A percentile compares a stretch with the other conserved stretches of the same genome.
These are phyloP conservation scores for Guaruba guarouba DNA, from an alignment of 2,113 vertebrate genomes.

Conservation along the genomic window DNA sequence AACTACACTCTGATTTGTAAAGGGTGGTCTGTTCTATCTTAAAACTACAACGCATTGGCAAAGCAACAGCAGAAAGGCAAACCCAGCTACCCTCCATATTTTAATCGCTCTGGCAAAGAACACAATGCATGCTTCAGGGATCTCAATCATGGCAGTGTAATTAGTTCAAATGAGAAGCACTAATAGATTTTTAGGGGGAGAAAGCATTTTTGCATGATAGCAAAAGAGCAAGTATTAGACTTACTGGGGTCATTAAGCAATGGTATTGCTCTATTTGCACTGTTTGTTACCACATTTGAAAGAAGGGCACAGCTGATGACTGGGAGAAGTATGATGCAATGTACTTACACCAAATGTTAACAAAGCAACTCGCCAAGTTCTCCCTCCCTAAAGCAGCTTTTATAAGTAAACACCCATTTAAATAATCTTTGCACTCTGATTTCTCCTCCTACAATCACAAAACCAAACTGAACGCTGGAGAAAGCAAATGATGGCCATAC, in stretches of 20 bases:
- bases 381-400: neutral
- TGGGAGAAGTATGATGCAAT: slow-evolving; percentile 27
- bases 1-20: neutral
- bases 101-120: neutral
- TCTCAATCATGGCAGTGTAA: neutral
- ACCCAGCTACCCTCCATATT: neutral
- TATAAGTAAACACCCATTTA: neutral
- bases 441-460: neutral
- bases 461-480: neutral
- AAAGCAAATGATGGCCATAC: neutral
- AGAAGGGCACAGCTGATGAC: neutral
- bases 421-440: neutral
- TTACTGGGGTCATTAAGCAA: neutral
- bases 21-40: neutral
- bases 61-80: neutral
- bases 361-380: neutral
- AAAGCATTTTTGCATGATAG: neutral
- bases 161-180: neutral
- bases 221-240: neutral
- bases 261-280: neutral
- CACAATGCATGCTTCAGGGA: neutral
- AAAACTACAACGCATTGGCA: neutral
- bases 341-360: slow-evolving; percentile 6
- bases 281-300: neutral
- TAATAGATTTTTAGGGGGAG: neutral